Percentiles rank a stretch among this genome's conserved stretches.
Conservation (phyloP, 2,888 invertebrate species). For the Drosophila longiperda region DNA sequence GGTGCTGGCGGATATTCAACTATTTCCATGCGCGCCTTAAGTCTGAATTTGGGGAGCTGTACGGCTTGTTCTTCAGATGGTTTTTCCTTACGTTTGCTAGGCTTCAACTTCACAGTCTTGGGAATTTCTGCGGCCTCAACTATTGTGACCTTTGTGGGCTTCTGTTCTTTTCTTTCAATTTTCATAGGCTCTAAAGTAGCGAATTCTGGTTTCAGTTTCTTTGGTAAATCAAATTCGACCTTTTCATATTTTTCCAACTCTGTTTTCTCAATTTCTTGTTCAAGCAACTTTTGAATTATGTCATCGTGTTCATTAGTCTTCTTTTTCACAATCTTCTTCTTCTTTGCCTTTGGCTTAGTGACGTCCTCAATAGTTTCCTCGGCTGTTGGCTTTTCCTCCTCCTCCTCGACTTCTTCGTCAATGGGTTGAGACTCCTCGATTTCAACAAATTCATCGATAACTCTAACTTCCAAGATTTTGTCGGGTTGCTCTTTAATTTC, state of each 20-base stretch:
- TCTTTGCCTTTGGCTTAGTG: constrained; percentile 74
- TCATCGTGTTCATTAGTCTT: constrained; percentile 83
- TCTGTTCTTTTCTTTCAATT: constrained; percentile 87
- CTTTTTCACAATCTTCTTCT: constrained; percentile 81
- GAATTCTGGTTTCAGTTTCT: constrained; percentile 78
- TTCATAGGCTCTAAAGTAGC: constrained; percentile 86
- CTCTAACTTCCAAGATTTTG: constrained; percentile 76
- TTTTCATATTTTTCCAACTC: constrained; percentile 85
- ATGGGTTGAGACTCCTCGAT: constrained; percentile 79
- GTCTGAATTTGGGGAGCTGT: constrained; percentile 87
- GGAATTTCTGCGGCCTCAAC: constrained; percentile 87
- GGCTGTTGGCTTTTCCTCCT: constrained; percentile 61
- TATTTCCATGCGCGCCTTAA: constrained; percentile 89
- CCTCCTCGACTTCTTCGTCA: constrained; percentile 80
- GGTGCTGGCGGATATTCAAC: constrained; percentile 88
- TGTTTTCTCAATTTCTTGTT: constrained; percentile 84
- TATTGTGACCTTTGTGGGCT: constrained; percentile 88
- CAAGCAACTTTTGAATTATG: constrained; percentile 82
- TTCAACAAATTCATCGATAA: constrained; percentile 78
- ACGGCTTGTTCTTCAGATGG: constrained; percentile 86
- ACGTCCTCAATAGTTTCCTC: constrained; percentile 53
- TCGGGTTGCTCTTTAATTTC: constrained; percentile 83
- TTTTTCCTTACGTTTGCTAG: constrained; percentile 84
- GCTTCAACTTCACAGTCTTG: constrained; percentile 88
- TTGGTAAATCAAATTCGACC: constrained; percentile 82